Conservation (phyloP, 2,113 vertebrate species). For the Chrysemys picta region DNA sequence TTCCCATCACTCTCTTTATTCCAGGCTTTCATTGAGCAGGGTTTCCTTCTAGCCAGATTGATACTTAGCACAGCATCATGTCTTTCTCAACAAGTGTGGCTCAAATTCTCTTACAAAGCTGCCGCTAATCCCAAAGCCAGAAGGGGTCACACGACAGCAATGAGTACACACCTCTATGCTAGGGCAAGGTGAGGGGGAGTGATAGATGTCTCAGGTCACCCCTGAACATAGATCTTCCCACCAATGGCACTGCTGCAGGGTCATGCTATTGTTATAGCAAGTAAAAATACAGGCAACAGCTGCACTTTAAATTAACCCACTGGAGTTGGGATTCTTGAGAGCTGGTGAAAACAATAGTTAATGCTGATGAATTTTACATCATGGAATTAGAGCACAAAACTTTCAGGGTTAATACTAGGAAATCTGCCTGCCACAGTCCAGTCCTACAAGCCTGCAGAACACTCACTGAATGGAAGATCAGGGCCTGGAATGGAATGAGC, state of each 20-base stretch:
- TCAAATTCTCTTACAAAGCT: neutral
- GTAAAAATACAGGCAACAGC: neutral
- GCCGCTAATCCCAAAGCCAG: neutral
- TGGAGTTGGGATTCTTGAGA: neutral
- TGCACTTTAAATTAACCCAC: neutral
- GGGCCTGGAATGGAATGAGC: neutral
- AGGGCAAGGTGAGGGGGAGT: neutral
- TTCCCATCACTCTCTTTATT: neutral
- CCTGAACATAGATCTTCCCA: neutral
- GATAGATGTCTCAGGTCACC: neutral
- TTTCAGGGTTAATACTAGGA: neutral
- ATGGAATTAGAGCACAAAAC: neutral
- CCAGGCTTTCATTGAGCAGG: neutral
- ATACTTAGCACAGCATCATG: neutral
- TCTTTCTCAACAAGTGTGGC: neutral
- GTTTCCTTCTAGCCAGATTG: neutral
- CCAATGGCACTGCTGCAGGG: neutral
- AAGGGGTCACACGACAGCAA: neutral
- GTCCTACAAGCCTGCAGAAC: neutral
- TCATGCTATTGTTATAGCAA: neutral
- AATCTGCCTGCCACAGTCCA: neutral
- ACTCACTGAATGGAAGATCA: neutral
- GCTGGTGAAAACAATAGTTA: neutral
- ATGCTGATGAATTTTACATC: neutral
- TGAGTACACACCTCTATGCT: neutral